A percentile compares a stretch with the other conserved stretches of the same genome.
Evolutionary conservation across 2,113 vertebrate genomes (phyloP).

Genomic region (Nesoenas mayeri): DNA sequence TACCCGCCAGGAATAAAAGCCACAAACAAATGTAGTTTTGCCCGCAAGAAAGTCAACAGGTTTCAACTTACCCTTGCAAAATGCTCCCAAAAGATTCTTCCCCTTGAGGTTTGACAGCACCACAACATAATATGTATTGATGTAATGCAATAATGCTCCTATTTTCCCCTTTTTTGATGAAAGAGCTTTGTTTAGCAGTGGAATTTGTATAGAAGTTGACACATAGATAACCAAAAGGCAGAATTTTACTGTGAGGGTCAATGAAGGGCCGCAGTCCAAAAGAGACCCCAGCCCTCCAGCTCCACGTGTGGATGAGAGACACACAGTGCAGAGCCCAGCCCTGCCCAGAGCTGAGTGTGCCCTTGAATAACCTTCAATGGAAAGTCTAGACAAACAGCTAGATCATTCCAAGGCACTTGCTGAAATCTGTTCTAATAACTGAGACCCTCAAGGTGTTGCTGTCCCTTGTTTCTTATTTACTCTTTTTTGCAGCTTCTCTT

Average conservation of each 20-base stretch:
- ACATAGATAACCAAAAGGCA: background rate
- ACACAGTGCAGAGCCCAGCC: background rate
- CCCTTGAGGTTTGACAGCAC: background rate
- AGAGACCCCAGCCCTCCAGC: background rate
- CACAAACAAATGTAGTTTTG: background rate
- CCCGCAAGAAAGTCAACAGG: background rate
- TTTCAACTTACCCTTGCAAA: background rate
- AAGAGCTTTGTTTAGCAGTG: background rate
- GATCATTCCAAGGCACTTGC: background rate
- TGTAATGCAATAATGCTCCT: background rate
- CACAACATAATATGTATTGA: background rate
- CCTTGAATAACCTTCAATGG: background rate
- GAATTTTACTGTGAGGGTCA: rapidly evolving
- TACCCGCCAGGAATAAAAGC: slow-evolving; percentile 2
- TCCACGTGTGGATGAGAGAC: background rate
- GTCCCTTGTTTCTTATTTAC: background rate
- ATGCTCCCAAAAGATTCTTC: background rate
- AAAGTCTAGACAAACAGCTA: background rate
- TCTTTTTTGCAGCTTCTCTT: background rate
- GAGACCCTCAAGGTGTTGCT: background rate
- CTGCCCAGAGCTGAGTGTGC: background rate
- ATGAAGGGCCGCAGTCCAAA: background rate
- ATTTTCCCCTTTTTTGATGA: background rate
- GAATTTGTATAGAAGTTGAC: background rate
- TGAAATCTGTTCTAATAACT: background rate